A percentile compares a stretch with the other conserved stretches of the same genome.
Conservation (phyloP, 2,888 invertebrate genomes). For the Gisinianus flammeolus region DNA sequence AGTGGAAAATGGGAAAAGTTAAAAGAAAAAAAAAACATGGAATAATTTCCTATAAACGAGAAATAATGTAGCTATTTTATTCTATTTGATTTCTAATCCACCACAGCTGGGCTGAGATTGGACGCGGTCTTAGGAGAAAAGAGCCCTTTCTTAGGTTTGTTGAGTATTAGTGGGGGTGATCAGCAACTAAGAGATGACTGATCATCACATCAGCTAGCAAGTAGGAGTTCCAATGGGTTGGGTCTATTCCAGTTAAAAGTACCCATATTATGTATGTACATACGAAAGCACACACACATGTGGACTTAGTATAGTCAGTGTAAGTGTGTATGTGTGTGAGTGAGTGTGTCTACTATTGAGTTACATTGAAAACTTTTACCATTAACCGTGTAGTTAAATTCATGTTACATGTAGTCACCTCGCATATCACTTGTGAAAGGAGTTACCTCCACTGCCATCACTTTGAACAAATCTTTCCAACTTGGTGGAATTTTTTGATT, state of each 20-base stretch:
- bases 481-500: conserved; percentile 48
- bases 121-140: conserved; percentile 40
- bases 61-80: background rate
- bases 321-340: conserved; percentile 18
- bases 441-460: conserved; percentile 27
- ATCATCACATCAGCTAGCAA: conserved; percentile 35
- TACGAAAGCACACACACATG: background rate
- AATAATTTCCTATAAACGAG: conserved; percentile 27
- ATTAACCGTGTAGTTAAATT: background rate
- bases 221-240: conserved; percentile 46
- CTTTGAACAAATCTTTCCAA: conserved; percentile 40
- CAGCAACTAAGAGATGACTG: conserved; percentile 31
- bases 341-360: background rate
- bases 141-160: conserved; percentile 29
- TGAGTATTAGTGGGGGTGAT: conserved; percentile 39
- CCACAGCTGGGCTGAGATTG: conserved; percentile 37
- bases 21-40: background rate
- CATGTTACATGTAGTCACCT: conserved; percentile 16
- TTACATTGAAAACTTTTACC: background rate
- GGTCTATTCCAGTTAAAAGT: conserved; percentile 22
- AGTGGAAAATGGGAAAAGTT: background rate
- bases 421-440: conserved; percentile 28
- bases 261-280: conserved; percentile 6
- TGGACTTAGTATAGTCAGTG: background rate
- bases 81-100: background rate